Base-by-base conservation (phyloP, 2,888 invertebrate species). In the Apamea monoglypha region DNA sequence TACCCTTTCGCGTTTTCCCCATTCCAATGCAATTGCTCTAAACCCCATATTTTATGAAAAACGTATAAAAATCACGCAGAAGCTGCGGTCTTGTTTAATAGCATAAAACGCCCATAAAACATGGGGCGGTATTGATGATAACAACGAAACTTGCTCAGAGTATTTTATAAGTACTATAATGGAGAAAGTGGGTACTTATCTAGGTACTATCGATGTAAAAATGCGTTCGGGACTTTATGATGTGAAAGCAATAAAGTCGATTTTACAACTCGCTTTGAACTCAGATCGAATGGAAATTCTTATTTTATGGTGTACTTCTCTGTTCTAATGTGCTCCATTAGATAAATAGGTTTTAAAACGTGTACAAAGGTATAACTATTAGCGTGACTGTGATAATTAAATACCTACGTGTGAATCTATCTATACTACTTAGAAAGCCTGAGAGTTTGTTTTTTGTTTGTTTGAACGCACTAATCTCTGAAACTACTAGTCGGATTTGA, bases 191-290 rank as follows among this genome's bases (percentile, higher is more conserved):
- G 79, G 75, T 74, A 82, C 86, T 87, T 85, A 89, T 80, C 74
- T 85, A 86, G 82, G 81, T 83, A 81, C 77, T 82, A 81, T 85
- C 81, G 82, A 86, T 82, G 84, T 83, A 90, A 89, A 89, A 90
- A 91, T 88, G 90, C 90, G 87, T 90, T 92, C 84, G 64, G 47
- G 81, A 90, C 88, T 94, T 93, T 92, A 93, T 93, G 92, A 91
- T 87, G 91, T 90, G 92, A 91, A 93, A 91, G 92, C 88, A 91
- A 91, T 93, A 93, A 94, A 93, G 91, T 89, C 90, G 89, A 89
- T 91, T 93, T 94, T 92, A 94, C 89, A 89, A 88, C 88, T 87
- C 90, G 87, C 91, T 92, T 91, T 88, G 88, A 91, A 91, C 89
- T 88, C 88, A 84, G 85, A 90, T 90, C 90, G 89, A 90, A 91